Percentiles rank a stretch among this genome's conserved stretches.
Evolutionary conservation across 2,888 invertebrate species (phyloP).

Genomic region (Apomyelois bistriatella): DNA sequence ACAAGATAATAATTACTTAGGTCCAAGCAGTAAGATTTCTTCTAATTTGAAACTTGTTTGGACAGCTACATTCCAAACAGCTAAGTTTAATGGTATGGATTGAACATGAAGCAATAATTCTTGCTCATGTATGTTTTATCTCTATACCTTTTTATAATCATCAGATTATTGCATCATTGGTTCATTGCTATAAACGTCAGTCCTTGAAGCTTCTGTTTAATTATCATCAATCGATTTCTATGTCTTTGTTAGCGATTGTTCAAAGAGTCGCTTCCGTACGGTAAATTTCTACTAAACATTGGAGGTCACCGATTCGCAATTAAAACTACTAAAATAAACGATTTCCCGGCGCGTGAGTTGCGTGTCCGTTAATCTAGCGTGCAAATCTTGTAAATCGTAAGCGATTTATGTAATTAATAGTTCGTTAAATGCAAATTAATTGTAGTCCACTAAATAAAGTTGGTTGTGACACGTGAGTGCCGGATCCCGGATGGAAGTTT

Average conservation of each 20-base stretch:
- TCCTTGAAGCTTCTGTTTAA: neutral
- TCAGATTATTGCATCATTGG: neutral
- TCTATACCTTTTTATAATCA: neutral
- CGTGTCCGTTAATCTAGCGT: constrained; percentile 7
- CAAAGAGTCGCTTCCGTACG: neutral
- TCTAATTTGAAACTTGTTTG: no score
- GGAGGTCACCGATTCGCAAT: constrained; percentile 7
- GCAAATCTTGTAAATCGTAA: neutral
- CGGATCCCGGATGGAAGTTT: neutral
- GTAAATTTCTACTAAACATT: neutral
- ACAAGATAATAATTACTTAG: no score
- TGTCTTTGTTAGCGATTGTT: constrained; percentile 6
- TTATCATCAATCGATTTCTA: neutral
- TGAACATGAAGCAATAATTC: neutral
- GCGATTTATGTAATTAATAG: neutral
- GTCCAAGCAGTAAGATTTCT: no score
- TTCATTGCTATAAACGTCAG: neutral
- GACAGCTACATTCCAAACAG: neutral
- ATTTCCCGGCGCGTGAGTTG: constrained; percentile 2
- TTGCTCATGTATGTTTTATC: neutral
- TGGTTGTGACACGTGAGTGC: neutral
- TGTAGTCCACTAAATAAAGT: neutral
- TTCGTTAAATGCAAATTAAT: neutral
- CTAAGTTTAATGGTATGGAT: neutral
- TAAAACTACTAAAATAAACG: neutral